A percentile compares a stretch with the other conserved stretches of the same genome.
Evolutionary conservation across 2,888 invertebrate genomes (phyloP).

Genomic region (Acrocera orbiculus): DNA sequence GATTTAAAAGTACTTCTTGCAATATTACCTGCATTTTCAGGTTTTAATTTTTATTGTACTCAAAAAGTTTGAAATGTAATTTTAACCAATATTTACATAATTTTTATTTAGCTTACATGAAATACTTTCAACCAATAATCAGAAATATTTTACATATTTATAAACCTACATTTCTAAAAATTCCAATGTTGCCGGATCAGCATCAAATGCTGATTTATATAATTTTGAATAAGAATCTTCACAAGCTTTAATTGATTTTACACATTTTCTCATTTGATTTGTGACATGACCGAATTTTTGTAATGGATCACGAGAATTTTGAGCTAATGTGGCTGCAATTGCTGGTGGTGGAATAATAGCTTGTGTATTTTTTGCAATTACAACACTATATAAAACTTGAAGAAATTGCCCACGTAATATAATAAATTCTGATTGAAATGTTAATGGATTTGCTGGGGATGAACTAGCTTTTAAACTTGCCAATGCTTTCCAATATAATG

Average conservation of each 20-base stretch:
- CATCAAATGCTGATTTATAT: slow-evolving; percentile 72
- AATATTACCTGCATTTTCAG: not conserved
- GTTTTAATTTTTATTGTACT: no score
- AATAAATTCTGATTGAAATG: slow-evolving; percentile 60
- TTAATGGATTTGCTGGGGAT: slow-evolving; percentile 31
- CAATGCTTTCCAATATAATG: slow-evolving; percentile 46
- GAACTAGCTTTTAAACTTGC: slow-evolving; percentile 34
- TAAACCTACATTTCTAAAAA: slow-evolving; percentile 47
- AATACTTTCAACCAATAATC: no score
- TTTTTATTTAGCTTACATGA: no score
- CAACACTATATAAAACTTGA: slow-evolving; percentile 35
- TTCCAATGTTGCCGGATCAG: slow-evolving; percentile 58
- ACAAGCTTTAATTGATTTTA: slow-evolving; percentile 48
- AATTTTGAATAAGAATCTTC: slow-evolving; percentile 58
- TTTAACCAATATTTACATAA: no score
- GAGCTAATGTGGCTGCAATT: slow-evolving; percentile 67
- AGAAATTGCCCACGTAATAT: slow-evolving; percentile 58
- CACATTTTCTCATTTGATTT: slow-evolving; percentile 57
- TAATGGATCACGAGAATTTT: slow-evolving; percentile 57
- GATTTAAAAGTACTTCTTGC: no score
- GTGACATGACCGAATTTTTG: slow-evolving; percentile 65
- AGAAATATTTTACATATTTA: no score
- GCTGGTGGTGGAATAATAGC: slow-evolving; percentile 88
- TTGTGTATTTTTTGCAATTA: slow-evolving; percentile 32
- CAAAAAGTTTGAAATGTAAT: no score